Percentiles rank a stretch among this genome's conserved stretches.
phyloP scores from a whole-genome alignment of 2,797 vertebrate species.

The Pelobates cultripes region DNA sequence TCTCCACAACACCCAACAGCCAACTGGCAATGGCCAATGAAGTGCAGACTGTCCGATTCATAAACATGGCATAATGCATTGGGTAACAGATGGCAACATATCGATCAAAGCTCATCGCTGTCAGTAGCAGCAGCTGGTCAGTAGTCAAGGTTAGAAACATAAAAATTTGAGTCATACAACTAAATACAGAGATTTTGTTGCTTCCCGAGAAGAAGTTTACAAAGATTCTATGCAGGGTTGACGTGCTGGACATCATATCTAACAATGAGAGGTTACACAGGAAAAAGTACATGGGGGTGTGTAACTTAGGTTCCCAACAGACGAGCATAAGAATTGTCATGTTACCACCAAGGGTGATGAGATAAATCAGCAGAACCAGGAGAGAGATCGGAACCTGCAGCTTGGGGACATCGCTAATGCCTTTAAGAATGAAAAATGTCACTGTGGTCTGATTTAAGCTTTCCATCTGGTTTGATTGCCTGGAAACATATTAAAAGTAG shows the following conservation, averaged over 20 bases:
- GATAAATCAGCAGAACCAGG: constrained; percentile 26
- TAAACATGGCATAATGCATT: constrained; percentile 22
- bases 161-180: constrained; percentile 27
- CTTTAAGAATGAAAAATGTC: constrained; percentile 21
- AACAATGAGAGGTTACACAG: constrained; percentile 8
- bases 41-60: constrained; percentile 15
- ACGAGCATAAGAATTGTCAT: constrained; percentile 27
- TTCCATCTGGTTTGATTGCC: background rate
- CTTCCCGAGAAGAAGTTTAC: background rate
- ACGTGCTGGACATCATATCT: constrained; percentile 6
- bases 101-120: constrained; percentile 31
- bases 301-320: constrained; percentile 7
- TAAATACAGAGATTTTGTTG: background rate
- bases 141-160: constrained; percentile 15
- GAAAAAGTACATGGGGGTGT: constrained; percentile 37
- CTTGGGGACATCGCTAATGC: constrained; percentile 10
- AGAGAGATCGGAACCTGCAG: constrained; percentile 10
- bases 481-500: background rate
- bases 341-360: constrained; percentile 21
- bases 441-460: constrained; percentile 11
- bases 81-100: constrained; percentile 27
- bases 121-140: constrained; percentile 13
- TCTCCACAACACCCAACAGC: constrained; percentile 1
- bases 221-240: constrained; percentile 20
- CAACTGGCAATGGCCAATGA: constrained; percentile 8